phyloP scores from a whole-genome alignment of 2,797 vertebrate species.

The Spinibarbus caldwelli region DNA sequence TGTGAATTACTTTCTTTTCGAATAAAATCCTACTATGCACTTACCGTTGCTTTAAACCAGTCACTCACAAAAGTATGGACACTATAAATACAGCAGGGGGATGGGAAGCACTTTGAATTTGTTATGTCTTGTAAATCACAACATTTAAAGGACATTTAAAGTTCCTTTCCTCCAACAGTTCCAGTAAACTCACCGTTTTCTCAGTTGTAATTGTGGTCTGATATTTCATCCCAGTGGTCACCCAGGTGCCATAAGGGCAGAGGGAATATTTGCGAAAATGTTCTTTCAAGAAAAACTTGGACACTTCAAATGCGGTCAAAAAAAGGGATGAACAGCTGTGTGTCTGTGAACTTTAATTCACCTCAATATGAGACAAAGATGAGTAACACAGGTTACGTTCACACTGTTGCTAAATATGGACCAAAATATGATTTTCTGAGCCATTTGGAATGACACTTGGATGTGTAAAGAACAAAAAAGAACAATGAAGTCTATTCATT shows the following conservation, averaged over 20 bases:
- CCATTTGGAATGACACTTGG: neutral
- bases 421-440: neutral
- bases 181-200: slow-evolving; percentile 3
- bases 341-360: slow-evolving; percentile 7
- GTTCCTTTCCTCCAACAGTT: neutral
- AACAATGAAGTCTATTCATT: neutral
- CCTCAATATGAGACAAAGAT: neutral
- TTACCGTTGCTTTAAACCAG: neutral
- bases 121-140: neutral
- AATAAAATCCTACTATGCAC: neutral
- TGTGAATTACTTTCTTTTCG: slow-evolving; percentile 46
- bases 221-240: slow-evolving; percentile 12
- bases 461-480: neutral
- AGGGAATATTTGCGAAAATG: slow-evolving; percentile 10
- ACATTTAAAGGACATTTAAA: slow-evolving; percentile 3
- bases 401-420: neutral
- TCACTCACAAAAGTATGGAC: neutral
- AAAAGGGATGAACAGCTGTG: neutral
- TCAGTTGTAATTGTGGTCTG: slow-evolving; percentile 10
- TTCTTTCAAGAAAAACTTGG: neutral
- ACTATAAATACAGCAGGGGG: neutral
- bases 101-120: neutral
- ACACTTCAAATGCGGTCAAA: neutral
- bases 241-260: neutral
- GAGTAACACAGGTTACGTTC: neutral